Percentiles rank a stretch among this genome's conserved stretches.
Conservation (phyloP, 2,888 invertebrate species). For the Crocallis elinguaria region DNA sequence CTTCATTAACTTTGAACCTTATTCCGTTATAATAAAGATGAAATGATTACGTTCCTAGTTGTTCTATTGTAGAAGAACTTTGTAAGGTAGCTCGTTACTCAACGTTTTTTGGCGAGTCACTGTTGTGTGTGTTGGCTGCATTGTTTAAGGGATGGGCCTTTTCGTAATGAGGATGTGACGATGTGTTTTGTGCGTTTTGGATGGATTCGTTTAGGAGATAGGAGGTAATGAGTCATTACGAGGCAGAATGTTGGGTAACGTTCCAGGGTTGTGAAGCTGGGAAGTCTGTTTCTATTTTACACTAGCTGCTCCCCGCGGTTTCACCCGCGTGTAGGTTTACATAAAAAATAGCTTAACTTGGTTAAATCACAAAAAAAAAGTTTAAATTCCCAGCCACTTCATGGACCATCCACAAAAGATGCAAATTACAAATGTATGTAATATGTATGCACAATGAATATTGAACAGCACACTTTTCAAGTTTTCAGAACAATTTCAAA, state of each 20-base stretch:
- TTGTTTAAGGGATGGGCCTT: conserved; percentile 38
- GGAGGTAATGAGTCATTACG: conserved; percentile 28
- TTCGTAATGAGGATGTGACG: conserved; percentile 42
- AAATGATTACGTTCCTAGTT: conserved; percentile 8
- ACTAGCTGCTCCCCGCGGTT: too few species aligned
- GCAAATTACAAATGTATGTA: too few species aligned
- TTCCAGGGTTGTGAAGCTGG: too few species aligned
- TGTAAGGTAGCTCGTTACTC: conserved; percentile 41
- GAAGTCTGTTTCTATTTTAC: too few species aligned
- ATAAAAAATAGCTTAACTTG: too few species aligned
- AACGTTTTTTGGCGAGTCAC: conserved; percentile 56
- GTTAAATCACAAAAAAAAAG: too few species aligned
- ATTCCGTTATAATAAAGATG: conserved; percentile 19
- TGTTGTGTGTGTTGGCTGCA: conserved; percentile 40
- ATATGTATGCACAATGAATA: too few species aligned
- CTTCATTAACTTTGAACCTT: conserved; percentile 25
- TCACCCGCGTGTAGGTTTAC: too few species aligned
- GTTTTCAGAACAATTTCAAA: conserved; percentile 4
- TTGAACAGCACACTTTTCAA: too few species aligned
- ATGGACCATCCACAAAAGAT: too few species aligned
- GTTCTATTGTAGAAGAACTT: conserved; percentile 14
- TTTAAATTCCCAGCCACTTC: too few species aligned
- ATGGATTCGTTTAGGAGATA: conserved; percentile 22
- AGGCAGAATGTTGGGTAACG: conserved; percentile 8
- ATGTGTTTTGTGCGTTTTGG: conserved; percentile 23